These are phyloP conservation scores for Hyles euphorbiae DNA, from an alignment of 1,140 invertebrate species.

Conservation along the genomic window DNA sequence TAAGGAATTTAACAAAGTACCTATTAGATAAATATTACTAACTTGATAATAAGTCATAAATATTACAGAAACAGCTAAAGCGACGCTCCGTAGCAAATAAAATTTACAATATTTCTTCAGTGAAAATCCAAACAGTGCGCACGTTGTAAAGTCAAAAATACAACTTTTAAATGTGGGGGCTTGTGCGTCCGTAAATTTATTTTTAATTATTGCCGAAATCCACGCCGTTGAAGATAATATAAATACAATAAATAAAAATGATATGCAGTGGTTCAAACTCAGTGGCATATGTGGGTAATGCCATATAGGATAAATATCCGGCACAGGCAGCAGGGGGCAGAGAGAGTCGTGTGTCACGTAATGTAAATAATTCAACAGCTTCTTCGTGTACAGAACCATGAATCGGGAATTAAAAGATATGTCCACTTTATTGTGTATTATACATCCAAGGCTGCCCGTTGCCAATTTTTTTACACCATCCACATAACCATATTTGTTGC, in stretches of 20 bases:
- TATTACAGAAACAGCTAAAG: slow-evolving; percentile 18
- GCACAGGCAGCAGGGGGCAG: slow-evolving; percentile 10
- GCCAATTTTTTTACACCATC: background rate
- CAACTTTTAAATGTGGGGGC: no score
- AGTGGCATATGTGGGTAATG: slow-evolving; percentile 10
- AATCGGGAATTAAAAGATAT: slow-evolving; percentile 31
- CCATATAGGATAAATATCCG: slow-evolving; percentile 21
- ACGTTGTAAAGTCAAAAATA: slow-evolving; percentile 4
- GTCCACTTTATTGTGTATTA: slow-evolving; percentile 16
- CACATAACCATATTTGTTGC: slow-evolving; percentile 17
- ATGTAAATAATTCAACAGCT: slow-evolving; percentile 15
- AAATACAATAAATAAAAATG: no score
- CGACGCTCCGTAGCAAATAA: slow-evolving; percentile 9
- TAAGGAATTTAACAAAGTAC: no score
- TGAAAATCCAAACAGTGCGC: slow-evolving; percentile 18
- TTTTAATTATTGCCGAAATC: slow-evolving; percentile 1
- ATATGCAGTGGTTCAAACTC: no score
- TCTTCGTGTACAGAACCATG: slow-evolving; percentile 15
- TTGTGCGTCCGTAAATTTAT: background rate
- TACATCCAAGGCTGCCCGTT: slow-evolving; percentile 16
- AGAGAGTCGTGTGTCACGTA: slow-evolving; percentile 16
- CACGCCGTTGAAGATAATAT: background rate
- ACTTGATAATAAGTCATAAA: slow-evolving; percentile 23
- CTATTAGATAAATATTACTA: slow-evolving; percentile 1
- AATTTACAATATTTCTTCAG: slow-evolving; percentile 7